A percentile compares a stretch with the other conserved stretches of the same genome.
These are phyloP conservation scores for Panopea generosa DNA, from an alignment of 2,888 invertebrate species.

Conservation along the genomic window DNA sequence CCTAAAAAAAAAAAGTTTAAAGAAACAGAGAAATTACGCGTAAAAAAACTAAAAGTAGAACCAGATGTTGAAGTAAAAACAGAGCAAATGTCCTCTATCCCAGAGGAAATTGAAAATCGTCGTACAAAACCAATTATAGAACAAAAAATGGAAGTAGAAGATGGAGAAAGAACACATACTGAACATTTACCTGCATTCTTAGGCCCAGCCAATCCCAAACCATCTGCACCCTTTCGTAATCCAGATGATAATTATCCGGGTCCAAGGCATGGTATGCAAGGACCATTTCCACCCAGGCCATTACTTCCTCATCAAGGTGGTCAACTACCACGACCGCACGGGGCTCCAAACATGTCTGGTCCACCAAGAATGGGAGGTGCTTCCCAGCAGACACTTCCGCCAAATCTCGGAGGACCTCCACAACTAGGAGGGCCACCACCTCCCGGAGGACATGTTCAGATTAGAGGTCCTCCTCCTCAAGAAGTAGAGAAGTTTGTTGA, in stretches of 20 bases:
- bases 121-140: too few species aligned
- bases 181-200: constrained; percentile 15
- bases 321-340: neutral
- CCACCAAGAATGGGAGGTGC: too few species aligned
- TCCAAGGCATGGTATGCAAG: neutral
- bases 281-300: neutral
- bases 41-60: neutral
- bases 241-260: too few species aligned
- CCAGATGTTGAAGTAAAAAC: constrained; percentile 11
- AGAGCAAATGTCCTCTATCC: neutral
- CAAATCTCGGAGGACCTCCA: too few species aligned
- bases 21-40: too few species aligned
- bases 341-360: neutral
- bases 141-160: too few species aligned
- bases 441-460: neutral
- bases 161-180: neutral
- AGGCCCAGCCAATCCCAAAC: constrained; percentile 13
- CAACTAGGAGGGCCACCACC: neutral
- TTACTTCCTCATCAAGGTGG: neutral
- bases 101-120: neutral
- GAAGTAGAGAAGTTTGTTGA: constrained; percentile 24
- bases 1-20: neutral
- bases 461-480: constrained; percentile 7
- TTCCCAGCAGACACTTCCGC: too few species aligned
- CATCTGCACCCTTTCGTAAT: neutral